Evolutionary conservation across 1,140 invertebrate genomes (phyloP).

Genomic region (Bombus breviceps): DNA sequence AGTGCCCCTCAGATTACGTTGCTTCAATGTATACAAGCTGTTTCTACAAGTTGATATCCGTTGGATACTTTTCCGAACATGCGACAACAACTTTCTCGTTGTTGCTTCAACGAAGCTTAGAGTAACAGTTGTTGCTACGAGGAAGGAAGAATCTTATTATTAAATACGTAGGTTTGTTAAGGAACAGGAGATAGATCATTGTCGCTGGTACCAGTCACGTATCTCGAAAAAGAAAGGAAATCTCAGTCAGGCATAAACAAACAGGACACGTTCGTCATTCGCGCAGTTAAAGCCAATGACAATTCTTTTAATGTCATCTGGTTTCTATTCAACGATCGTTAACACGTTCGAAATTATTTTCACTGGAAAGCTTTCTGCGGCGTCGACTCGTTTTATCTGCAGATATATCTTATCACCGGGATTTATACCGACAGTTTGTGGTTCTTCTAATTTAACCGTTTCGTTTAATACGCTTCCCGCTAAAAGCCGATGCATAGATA

Average conservation of each 20-base stretch:
- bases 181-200: neutral
- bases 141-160: too few species aligned
- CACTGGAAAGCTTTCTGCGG: neutral
- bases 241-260: neutral
- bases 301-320: neutral
- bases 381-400: slow-evolving; percentile 6
- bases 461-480: slow-evolving; percentile 10
- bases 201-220: neutral
- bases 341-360: neutral
- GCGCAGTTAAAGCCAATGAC: neutral
- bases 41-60: too few species aligned
- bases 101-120: too few species aligned
- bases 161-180: neutral
- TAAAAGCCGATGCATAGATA: slow-evolving; percentile 10
- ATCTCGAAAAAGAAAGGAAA: neutral
- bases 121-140: too few species aligned
- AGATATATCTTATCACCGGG: slow-evolving; percentile 30
- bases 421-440: slow-evolving; percentile 14
- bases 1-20: too few species aligned
- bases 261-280: neutral
- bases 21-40: too few species aligned
- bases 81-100: too few species aligned
- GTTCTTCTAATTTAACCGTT: slow-evolving; percentile 32
- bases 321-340: slow-evolving; percentile 3
- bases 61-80: too few species aligned